A percentile compares a stretch with the other conserved stretches of the same genome.
phyloP scores from a whole-genome alignment of 2,888 invertebrate species.

The Acanthosepion pharaonis region DNA sequence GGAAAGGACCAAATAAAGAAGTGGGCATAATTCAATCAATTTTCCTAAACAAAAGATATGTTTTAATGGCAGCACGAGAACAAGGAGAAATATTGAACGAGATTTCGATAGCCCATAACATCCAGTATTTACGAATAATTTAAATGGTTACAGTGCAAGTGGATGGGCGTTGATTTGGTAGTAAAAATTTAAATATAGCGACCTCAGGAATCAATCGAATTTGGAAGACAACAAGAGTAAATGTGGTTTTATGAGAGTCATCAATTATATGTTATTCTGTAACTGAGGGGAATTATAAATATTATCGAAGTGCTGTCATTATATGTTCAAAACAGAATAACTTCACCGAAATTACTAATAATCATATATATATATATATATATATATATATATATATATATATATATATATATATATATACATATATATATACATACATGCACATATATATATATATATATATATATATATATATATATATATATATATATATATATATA shows the following conservation, averaged over 20 bases:
- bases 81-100: neutral
- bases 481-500: too few relatives aligned
- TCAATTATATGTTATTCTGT: neutral
- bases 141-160: neutral
- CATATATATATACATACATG: too few relatives aligned
- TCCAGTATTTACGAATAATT: neutral
- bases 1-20: neutral
- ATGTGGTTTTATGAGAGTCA: neutral
- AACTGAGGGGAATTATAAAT: neutral
- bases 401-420: too few relatives aligned
- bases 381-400: too few relatives aligned
- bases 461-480: too few relatives aligned
- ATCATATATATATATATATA: too few relatives aligned
- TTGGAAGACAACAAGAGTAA: neutral
- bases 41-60: neutral
- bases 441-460: too few relatives aligned
- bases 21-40: slow-evolving; percentile 15
- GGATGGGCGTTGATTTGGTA: neutral
- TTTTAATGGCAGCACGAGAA: neutral
- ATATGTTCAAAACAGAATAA: too few relatives aligned
- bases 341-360: too few relatives aligned
- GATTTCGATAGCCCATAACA: neutral
- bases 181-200: neutral
- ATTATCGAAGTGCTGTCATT: too few relatives aligned
- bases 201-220: neutral